Evolutionary conservation across 2,888 invertebrate species (phyloP).

Genomic region (Coelopa pilipes): DNA sequence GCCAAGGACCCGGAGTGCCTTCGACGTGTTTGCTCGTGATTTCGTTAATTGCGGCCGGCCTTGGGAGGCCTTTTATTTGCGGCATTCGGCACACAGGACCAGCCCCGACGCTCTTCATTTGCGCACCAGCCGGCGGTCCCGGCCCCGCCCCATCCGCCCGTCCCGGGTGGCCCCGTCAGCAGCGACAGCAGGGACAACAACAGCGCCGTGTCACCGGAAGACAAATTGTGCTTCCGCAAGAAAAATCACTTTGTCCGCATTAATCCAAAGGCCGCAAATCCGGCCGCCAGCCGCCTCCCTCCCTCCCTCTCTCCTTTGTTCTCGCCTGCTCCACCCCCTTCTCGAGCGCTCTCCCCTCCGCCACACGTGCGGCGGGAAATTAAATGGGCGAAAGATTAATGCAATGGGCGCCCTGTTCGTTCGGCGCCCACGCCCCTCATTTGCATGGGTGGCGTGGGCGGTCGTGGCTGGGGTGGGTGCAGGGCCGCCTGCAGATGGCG

Average conservation of each 20-base stretch:
- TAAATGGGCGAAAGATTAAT: conserved; percentile 23
- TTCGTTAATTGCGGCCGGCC: too few relatives aligned
- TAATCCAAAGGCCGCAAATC: conserved; percentile 19
- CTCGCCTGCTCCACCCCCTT: not conserved
- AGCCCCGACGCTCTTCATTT: not conserved
- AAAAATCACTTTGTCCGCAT: conserved; percentile 26
- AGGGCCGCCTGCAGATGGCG: not conserved
- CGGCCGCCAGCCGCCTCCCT: not conserved
- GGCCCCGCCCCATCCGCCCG: not conserved
- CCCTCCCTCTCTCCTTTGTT: not conserved
- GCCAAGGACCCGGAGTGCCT: too few relatives aligned
- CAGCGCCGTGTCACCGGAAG: not conserved
- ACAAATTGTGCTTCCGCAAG: conserved; percentile 22
- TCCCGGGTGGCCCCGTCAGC: not conserved
- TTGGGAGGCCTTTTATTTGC: not conserved
- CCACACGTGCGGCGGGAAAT: not conserved
- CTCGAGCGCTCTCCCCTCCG: not conserved
- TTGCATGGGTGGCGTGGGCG: not conserved
- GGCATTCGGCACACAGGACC: not conserved
- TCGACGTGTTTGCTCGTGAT: too few relatives aligned
- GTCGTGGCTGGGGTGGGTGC: not conserved
- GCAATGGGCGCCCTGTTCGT: not conserved
- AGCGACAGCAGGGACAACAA: not conserved
- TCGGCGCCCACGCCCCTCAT: not conserved
- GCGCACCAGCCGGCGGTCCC: not conserved